A percentile compares a stretch with the other conserved stretches of the same genome.
These are phyloP conservation scores for Columba guinea DNA, from an alignment of 2,797 vertebrate genomes.

Conservation along the genomic window DNA sequence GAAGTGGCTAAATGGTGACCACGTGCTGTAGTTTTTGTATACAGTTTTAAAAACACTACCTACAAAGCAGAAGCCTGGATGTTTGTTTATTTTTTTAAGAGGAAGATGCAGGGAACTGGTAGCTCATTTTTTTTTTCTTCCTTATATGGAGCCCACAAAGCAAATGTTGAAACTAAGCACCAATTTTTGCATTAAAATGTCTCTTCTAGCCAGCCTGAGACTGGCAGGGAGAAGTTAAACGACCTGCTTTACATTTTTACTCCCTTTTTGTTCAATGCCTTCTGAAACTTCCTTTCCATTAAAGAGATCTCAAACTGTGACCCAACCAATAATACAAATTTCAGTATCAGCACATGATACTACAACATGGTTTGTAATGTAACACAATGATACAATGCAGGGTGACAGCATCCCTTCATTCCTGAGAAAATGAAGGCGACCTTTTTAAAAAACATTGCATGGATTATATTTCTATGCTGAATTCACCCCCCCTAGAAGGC, in stretches of 20 bases:
- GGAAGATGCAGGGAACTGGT: neutral
- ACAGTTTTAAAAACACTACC: neutral
- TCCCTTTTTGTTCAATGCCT: neutral
- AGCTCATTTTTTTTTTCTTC: neutral
- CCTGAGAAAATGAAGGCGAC: neutral
- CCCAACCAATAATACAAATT: neutral
- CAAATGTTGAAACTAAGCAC: neutral
- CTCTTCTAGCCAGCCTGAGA: neutral
- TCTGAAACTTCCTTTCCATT: neutral
- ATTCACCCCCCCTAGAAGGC: neutral
- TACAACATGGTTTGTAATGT: neutral
- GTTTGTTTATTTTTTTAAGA: neutral
- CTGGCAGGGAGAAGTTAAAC: neutral
- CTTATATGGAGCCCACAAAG: neutral
- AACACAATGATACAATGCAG: fast-evolving
- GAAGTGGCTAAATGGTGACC: neutral
- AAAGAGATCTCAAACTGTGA: neutral
- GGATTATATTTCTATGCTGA: neutral
- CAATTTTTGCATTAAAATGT: neutral
- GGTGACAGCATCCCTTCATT: neutral
- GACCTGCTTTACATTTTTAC: neutral
- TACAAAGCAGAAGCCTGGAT: neutral
- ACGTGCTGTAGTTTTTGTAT: neutral
- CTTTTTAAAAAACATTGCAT: neutral
- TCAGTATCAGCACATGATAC: neutral